A percentile compares a stretch with the other conserved stretches of the same genome.
These are phyloP conservation scores for Dendrolimus kikuchii DNA, from an alignment of 1,140 invertebrate species.

Conservation along the genomic window DNA sequence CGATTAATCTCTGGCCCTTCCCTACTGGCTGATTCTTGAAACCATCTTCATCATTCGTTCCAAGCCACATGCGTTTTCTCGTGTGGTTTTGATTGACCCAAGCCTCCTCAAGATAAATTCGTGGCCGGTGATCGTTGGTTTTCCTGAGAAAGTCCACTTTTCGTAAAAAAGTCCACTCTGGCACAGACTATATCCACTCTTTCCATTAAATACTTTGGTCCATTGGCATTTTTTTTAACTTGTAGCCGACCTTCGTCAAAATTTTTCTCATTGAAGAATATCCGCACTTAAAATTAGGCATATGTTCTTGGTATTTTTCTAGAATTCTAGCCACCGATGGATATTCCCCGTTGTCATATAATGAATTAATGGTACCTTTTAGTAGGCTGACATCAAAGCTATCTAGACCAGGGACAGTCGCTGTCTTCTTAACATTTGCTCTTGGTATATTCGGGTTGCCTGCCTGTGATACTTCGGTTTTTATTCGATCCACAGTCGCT, in stretches of 20 bases:
- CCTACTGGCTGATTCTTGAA: too few species aligned
- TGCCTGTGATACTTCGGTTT: too few species aligned
- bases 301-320: constrained; percentile 2
- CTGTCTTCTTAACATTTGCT: too few species aligned
- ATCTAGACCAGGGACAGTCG: too few species aligned
- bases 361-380: not conserved
- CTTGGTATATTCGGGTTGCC: too few species aligned
- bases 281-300: constrained; percentile 2
- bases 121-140: constrained; percentile 1
- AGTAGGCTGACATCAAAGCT: too few species aligned
- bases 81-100: constrained; percentile 1
- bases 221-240: constrained; percentile 1
- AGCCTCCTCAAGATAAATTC: constrained; percentile 3
- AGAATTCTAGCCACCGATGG: constrained; percentile 1
- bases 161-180: constrained; percentile 3
- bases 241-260: too few species aligned
- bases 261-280: constrained; percentile 4
- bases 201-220: constrained; percentile 1
- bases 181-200: constrained; percentile 2
- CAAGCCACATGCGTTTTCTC: constrained; percentile 3
- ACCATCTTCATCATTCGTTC: too few species aligned
- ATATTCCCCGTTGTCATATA: constrained; percentile 2
- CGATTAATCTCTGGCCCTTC: too few species aligned
- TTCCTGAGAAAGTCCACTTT: constrained; percentile 4
- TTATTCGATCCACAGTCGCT: not conserved